phyloP scores from a whole-genome alignment of 2,888 invertebrate genomes.

The Tipula confusa region DNA sequence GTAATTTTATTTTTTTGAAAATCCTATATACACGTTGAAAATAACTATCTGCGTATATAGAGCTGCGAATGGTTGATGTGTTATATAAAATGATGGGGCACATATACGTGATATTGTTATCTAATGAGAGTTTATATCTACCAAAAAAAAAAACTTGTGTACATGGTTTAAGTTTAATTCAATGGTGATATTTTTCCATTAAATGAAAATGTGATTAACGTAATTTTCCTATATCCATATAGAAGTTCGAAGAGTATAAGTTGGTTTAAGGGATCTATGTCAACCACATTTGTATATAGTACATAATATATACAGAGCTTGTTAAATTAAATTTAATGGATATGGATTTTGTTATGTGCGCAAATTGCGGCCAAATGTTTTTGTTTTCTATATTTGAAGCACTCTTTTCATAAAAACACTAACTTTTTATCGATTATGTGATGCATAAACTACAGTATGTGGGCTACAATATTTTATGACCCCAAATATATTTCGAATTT shows the following conservation, averaged over 20 bases:
- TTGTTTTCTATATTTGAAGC: neutral
- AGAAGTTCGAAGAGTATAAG: neutral
- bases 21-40: neutral
- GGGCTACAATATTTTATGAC: too few species aligned
- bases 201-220: constrained; percentile 20
- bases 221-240: neutral
- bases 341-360: neutral
- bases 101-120: neutral
- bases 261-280: neutral
- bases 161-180: constrained; percentile 1
- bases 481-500: too few species aligned
- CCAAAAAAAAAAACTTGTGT: neutral
- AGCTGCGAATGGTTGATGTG: neutral
- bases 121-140: neutral
- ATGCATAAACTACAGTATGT: too few species aligned
- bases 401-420: too few species aligned
- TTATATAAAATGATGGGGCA: neutral
- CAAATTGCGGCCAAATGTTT: neutral
- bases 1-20: neutral
- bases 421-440: too few species aligned
- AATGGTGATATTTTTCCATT: neutral
- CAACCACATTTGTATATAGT: neutral
- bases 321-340: neutral
- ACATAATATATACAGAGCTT: neutral
- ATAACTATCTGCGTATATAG: neutral